Base-by-base conservation (phyloP, 37 sponge, comb jelly and placozoan species). In the Spongilla lacustris region DNA sequence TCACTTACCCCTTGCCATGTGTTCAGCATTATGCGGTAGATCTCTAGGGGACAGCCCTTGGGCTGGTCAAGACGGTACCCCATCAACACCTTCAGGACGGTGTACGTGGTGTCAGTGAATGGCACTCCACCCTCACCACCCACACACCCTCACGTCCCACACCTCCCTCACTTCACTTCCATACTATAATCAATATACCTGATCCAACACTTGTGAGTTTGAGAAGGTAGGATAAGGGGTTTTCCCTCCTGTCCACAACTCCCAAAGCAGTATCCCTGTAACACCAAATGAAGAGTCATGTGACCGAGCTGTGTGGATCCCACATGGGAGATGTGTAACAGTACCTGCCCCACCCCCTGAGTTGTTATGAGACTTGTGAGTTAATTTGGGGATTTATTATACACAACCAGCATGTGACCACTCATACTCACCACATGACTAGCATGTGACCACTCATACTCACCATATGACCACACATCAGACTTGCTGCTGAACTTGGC, bases 401-500 rank as follows among this genome's bases (percentile, higher is more conserved):
- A n/a, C n/a, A n/a, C n/a, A n/a, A n/a, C n/a, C n/a, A n/a, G n/a
- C n/a, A 58, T 6, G 58, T 58, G 58, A 58, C 21, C 46, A 46
- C 46, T n/a, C 46, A 46, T 46, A 8, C 46, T 10, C 8, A n/a
- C 58, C 58, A 17, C 21, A 17, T 58, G 58, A 58, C 21, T 17
- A 14, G 14, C 58, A 58, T 58, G 58, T 58, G 58, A 58, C 21
- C 58, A 58, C 58, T 41, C 58, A 58, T 58, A 74, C 95, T 84
- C 66, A 97, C 98, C 96, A 75, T 72, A 96, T 12, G 98, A 98
- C 98, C 98, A 98, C 0, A 98, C 94, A 50, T 98, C 98, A 37
- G 96, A 96, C 71, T 96, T 98, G 91, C 96, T 98, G 77, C 97
- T 96, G 76, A 98, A 98, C 66, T 92, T 93, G 36, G 96, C 96